phyloP scores from a whole-genome alignment of 2,113 vertebrate genomes.

The Suricata suricatta region DNA sequence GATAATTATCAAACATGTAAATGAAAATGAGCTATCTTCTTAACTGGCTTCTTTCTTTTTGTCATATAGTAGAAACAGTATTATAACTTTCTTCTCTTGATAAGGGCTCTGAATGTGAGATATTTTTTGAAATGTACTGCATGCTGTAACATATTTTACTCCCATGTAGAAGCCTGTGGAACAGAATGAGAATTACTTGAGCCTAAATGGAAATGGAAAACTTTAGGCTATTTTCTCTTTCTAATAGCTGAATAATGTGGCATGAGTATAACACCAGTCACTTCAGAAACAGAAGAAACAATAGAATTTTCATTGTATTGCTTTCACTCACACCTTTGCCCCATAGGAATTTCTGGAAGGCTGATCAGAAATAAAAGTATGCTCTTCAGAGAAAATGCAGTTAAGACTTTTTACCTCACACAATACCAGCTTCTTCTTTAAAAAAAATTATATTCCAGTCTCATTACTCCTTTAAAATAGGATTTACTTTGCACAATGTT shows the following conservation, averaged over 20 bases:
- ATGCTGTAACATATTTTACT: slow-evolving; percentile 23
- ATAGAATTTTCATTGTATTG: slow-evolving; percentile 52
- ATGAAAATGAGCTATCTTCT: background rate
- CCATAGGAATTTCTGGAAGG: slow-evolving; percentile 51
- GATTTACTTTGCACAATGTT: slow-evolving; percentile 8
- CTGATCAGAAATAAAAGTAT: slow-evolving; percentile 53
- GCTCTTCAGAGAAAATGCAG: slow-evolving; percentile 45
- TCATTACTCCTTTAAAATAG: slow-evolving; percentile 54
- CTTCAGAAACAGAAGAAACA: slow-evolving; percentile 31
- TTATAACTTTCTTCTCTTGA: background rate
- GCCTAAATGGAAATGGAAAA: slow-evolving; percentile 55
- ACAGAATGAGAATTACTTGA: slow-evolving; percentile 48
- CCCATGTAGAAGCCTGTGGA: background rate
- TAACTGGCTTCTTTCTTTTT: background rate
- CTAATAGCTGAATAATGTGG: slow-evolving; percentile 16
- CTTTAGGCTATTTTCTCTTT: slow-evolving; percentile 49
- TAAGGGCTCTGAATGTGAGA: background rate
- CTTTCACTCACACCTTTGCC: slow-evolving; percentile 40
- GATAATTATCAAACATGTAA: background rate
- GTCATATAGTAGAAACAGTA: background rate
- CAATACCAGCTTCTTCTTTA: background rate
- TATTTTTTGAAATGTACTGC: slow-evolving; percentile 51
- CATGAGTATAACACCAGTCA: background rate
- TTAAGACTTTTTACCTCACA: slow-evolving; percentile 39
- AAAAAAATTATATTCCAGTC: slow-evolving; percentile 16